phyloP scores from a whole-genome alignment of 2,113 vertebrate genomes.

The Sinocyclocheilus maitianheensis region DNA sequence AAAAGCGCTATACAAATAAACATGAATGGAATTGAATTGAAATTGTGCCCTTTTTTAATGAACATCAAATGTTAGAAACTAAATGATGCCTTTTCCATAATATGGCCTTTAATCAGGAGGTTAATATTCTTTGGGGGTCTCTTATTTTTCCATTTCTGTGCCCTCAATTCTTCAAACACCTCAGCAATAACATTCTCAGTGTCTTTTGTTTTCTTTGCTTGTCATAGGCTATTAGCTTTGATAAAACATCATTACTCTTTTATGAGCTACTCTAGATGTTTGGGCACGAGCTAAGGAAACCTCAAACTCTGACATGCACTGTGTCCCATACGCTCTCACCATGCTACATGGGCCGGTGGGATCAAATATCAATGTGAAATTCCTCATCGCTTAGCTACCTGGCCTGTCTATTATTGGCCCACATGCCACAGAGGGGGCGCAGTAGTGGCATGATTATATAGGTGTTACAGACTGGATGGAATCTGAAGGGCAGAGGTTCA shows the following conservation, averaged over 20 bases:
- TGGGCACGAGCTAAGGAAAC: not conserved
- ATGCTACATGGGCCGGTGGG: constrained; percentile 45
- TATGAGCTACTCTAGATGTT: constrained; percentile 34
- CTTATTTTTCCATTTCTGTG: constrained; percentile 8
- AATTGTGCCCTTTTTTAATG: not conserved
- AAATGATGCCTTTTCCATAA: not conserved
- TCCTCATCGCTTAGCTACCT: constrained; percentile 75
- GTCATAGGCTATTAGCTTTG: constrained; percentile 32
- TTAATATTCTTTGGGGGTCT: not conserved
- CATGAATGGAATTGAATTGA: no score
- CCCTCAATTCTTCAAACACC: constrained; percentile 13
- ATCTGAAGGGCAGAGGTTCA: constrained; percentile 42
- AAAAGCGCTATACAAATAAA: no score
- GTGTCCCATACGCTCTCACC: constrained; percentile 63
- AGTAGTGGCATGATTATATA: constrained; percentile 57
- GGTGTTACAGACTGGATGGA: constrained; percentile 61
- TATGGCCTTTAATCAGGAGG: not conserved
- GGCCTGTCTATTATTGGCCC: constrained; percentile 65
- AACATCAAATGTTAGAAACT: not conserved
- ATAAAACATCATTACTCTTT: constrained; percentile 51
- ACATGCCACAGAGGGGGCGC: constrained; percentile 59
- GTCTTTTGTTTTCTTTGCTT: constrained; percentile 40
- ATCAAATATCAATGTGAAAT: constrained; percentile 69
- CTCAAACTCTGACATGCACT: constrained; percentile 56
- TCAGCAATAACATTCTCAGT: constrained; percentile 19